Percentiles rank a stretch among this genome's conserved stretches.
These are phyloP conservation scores for Megalurothrips usitatus DNA, from an alignment of 2,888 invertebrate species.

Conservation along the genomic window DNA sequence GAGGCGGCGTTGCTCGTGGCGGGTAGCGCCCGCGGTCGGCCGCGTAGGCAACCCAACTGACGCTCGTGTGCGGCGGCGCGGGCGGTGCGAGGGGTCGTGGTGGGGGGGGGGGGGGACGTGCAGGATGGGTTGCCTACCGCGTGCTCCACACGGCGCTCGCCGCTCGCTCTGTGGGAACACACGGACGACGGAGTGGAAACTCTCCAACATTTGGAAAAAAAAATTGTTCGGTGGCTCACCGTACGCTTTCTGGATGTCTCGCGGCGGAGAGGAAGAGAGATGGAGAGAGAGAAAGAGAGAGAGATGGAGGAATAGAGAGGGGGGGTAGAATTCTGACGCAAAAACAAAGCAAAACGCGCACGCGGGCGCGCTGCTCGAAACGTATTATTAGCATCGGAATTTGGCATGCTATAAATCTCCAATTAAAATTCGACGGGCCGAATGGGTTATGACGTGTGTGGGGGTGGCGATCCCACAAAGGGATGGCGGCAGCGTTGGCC, in stretches of 20 bases:
- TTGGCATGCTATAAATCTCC: constrained; percentile 14
- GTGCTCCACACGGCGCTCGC: not conserved
- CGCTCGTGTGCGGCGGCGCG: too few species aligned
- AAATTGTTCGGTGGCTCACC: too few species aligned
- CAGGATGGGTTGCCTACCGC: constrained; percentile 3
- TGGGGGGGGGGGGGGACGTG: not conserved
- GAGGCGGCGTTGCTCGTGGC: too few species aligned
- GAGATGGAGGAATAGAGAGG: too few species aligned
- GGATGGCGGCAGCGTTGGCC: too few species aligned
- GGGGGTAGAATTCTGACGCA: too few species aligned
- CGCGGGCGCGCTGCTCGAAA: not conserved
- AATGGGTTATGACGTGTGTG: not conserved
- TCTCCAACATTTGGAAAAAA: too few species aligned
- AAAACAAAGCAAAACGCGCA: not conserved
- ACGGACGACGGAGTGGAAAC: too few species aligned
- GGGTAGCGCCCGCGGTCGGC: not conserved
- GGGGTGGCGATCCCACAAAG: not conserved
- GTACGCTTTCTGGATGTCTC: too few species aligned
- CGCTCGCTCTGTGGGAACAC: not conserved
- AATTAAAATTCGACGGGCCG: constrained; percentile 2
- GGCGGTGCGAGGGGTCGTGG: not conserved
- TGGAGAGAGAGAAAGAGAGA: too few species aligned
- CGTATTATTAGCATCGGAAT: constrained; percentile 3
- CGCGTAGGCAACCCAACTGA: not conserved
- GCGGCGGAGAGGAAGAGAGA: too few species aligned